Base-by-base conservation (phyloP, 2,888 invertebrate species). In the Cheilosia variabilis region DNA sequence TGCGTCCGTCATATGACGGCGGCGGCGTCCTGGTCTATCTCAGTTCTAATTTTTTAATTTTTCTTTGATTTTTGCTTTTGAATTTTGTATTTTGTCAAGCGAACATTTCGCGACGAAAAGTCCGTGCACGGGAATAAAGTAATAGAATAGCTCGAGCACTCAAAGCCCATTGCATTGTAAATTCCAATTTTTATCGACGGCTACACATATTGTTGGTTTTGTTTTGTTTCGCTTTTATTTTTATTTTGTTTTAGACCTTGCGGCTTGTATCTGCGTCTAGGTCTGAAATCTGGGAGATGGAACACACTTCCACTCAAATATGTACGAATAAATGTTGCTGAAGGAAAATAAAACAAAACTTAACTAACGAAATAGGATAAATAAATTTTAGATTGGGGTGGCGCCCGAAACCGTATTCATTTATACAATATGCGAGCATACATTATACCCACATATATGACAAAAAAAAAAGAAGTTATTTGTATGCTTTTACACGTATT, bases 41-140 rank as follows among this genome's bases (percentile, higher is more conserved):
- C 86, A 66, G 69, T 79, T 86, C 81, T 86, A 86, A 86, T 81
- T 86, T 86, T 86, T 86, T 81, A 86, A 86, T 86, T 86, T 72
- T 86, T 81, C 86, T 86, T 86, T 86, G 86, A 86, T 86, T 86
- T 86, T 77, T 55, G 86, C 68, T 68, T 86, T 86, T 81, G 76
- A 86, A 86, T 86, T 86, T 81, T 81, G 81, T 86, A 77, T 81
- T 86, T 81, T 86, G 81, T 81, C 86, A 86, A 81, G 81, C 86
- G 76, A 86, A 86, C 22, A 86, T 81, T 86, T 86, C 77, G 86
- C 86, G 81, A 81, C 81, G 71, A 77, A 80, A 80, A 41, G 66
- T 81, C 58, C 66, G 5, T 76, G 62, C 76, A 52, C 55, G 60
- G 53, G 71, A 43, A n/a, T 19, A 19, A 68, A 57, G 81, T 86